A percentile compares a stretch with the other conserved stretches of the same genome.
These are phyloP conservation scores for Unio delphinus DNA, from an alignment of 2,888 invertebrate genomes.

Conservation along the genomic window DNA sequence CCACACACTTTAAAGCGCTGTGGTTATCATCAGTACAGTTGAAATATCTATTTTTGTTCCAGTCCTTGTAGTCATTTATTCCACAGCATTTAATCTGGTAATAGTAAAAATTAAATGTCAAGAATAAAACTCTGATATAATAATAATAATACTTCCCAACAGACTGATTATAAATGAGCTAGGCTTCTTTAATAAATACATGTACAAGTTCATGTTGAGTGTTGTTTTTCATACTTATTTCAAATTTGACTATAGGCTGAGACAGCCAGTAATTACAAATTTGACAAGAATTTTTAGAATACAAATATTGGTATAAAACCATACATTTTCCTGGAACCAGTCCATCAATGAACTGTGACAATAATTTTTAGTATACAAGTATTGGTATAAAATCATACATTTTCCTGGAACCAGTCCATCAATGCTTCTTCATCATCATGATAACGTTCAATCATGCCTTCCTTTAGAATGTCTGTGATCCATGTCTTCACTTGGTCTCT, in stretches of 20 bases:
- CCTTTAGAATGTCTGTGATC: slow-evolving; percentile 85
- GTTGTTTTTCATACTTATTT: no score
- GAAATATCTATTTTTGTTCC: slow-evolving; percentile 96
- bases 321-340: slow-evolving; percentile 91
- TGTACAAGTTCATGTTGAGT: no score
- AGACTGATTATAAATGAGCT: background rate
- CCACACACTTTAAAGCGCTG: slow-evolving; percentile 79
- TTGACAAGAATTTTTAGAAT: background rate
- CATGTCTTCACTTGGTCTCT: slow-evolving; percentile 89
- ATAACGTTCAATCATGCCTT: slow-evolving; percentile 92
- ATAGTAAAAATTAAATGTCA: background rate
- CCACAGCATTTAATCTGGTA: slow-evolving; percentile 91
- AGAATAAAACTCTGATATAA: background rate
- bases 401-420: slow-evolving; percentile 94
- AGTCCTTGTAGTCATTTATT: slow-evolving; percentile 92
- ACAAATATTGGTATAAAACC: slow-evolving; percentile 2
- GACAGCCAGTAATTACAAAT: no score
- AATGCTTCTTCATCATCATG: slow-evolving; percentile 93
- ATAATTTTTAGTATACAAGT: background rate
- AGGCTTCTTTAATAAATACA: no score
- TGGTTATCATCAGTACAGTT: slow-evolving; percentile 81
- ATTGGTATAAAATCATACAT: slow-evolving; percentile 75
- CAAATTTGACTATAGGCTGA: no score
- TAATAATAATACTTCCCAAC: background rate
- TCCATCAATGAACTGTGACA: slow-evolving; percentile 80